phyloP scores from a whole-genome alignment of 2,888 invertebrate genomes.

The Ceratothoa steindachneri region DNA sequence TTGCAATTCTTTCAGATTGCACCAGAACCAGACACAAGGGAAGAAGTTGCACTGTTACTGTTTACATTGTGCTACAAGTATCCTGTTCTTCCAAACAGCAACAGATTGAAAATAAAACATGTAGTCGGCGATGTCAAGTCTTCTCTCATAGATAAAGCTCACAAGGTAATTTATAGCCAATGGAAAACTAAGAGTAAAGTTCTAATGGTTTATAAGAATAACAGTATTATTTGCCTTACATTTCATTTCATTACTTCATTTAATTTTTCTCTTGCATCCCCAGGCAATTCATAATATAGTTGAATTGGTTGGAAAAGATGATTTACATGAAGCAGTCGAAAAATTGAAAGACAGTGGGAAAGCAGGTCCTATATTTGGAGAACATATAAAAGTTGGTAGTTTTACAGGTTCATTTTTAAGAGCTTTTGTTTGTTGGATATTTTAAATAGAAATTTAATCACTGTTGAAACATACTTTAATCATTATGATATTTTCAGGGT shows the following conservation, averaged over 20 bases:
- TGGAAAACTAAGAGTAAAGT: neutral
- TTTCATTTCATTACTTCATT: too few species aligned
- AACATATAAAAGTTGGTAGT: slow-evolving; percentile 44
- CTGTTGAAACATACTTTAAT: neutral
- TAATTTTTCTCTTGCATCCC: too few species aligned
- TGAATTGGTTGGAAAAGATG: slow-evolving; percentile 32
- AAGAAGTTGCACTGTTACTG: slow-evolving; percentile 36
- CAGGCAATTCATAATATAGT: slow-evolving; percentile 41
- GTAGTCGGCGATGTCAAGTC: slow-evolving; percentile 37
- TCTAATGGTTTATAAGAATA: neutral
- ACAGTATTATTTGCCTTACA: too few species aligned
- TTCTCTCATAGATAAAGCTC: slow-evolving; percentile 31
- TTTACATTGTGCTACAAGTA: slow-evolving; percentile 24
- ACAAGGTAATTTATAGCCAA: slow-evolving; percentile 24
- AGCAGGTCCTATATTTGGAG: slow-evolving; percentile 30
- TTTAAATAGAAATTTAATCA: neutral
- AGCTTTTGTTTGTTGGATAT: too few species aligned
- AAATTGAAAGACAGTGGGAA: slow-evolving; percentile 9
- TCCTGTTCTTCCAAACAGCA: slow-evolving; percentile 18
- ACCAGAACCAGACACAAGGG: slow-evolving; percentile 38
- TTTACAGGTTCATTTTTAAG: too few species aligned
- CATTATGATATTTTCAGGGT: too few species aligned
- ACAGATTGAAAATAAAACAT: slow-evolving; percentile 23
- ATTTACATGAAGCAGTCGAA: slow-evolving; percentile 24
- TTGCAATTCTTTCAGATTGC: slow-evolving; percentile 21